These are phyloP conservation scores for Lobophora halterata DNA, from an alignment of 2,888 invertebrate species.

Conservation along the genomic window DNA sequence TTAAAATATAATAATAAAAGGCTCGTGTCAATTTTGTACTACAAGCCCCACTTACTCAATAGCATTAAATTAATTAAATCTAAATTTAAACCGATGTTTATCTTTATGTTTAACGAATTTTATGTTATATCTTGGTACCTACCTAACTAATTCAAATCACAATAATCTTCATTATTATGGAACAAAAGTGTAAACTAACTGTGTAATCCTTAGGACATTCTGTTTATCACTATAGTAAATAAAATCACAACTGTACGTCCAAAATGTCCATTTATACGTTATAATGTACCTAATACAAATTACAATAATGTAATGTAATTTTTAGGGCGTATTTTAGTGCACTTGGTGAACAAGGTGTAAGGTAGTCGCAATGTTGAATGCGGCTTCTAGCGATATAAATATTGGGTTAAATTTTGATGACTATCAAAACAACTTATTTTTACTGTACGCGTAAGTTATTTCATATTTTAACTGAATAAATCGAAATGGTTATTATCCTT, in stretches of 20 bases:
- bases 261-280: slow-evolving; percentile 81
- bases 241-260: slow-evolving; percentile 79
- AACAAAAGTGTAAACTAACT: slow-evolving; percentile 66
- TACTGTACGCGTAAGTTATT: slow-evolving; percentile 80
- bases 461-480: slow-evolving; percentile 81
- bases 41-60: not conserved
- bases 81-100: too few relatives aligned
- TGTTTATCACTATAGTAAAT: slow-evolving; percentile 62
- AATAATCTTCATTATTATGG: slow-evolving; percentile 40
- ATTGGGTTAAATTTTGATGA: slow-evolving; percentile 63
- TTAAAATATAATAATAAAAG: not conserved
- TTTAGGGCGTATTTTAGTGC: slow-evolving; percentile 71
- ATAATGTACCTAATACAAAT: slow-evolving; percentile 77
- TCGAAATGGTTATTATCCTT: slow-evolving; percentile 75
- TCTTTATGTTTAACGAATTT: too few relatives aligned
- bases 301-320: slow-evolving; percentile 79
- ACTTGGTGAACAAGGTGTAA: slow-evolving; percentile 60
- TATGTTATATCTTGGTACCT: too few relatives aligned
- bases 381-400: slow-evolving; percentile 56
- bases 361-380: slow-evolving; percentile 55
- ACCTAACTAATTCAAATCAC: not conserved
- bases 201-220: slow-evolving; percentile 50
- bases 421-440: slow-evolving; percentile 78
- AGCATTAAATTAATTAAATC: too few relatives aligned
- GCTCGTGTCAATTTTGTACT: slow-evolving; percentile 10